Conservation (phyloP, 2,888 invertebrate species). For the Deilephila porcellus region DNA sequence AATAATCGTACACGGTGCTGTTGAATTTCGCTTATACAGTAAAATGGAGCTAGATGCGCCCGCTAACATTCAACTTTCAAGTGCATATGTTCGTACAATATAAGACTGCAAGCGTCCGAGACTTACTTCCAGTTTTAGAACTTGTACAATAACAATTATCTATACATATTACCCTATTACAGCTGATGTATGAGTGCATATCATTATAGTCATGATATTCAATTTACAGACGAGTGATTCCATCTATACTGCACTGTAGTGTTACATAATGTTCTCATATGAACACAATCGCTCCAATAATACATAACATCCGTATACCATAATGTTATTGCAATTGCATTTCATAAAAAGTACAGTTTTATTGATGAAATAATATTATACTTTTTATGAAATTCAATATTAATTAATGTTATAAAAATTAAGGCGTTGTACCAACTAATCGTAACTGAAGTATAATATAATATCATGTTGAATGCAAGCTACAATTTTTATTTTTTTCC, state of each 20-base stretch:
- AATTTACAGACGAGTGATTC: neutral
- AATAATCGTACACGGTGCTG: neutral
- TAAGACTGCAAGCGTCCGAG: neutral
- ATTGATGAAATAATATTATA: too few relatives aligned
- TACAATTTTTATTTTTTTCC: too few relatives aligned
- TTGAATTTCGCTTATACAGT: neutral
- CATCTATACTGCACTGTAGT: neutral
- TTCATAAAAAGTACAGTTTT: too few relatives aligned
- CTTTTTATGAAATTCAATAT: too few relatives aligned
- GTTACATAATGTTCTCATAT: too few relatives aligned
- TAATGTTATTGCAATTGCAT: too few relatives aligned
- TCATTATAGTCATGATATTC: neutral
- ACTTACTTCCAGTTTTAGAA: constrained; percentile 24
- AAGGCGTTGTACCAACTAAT: too few relatives aligned
- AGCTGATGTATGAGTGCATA: neutral
- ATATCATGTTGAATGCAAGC: too few relatives aligned
- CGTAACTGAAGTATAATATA: too few relatives aligned
- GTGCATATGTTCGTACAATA: neutral
- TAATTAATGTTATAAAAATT: too few relatives aligned
- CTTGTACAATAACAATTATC: constrained; percentile 26
- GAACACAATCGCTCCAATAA: too few relatives aligned
- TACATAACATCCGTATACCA: too few relatives aligned
- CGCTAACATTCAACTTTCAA: neutral
- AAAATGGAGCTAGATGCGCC: neutral
- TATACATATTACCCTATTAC: neutral